Evolutionary conservation across 2,113 vertebrate genomes (phyloP), one percentile per base, ranked within the genome.

Genomic region (Grus americana): DNA sequence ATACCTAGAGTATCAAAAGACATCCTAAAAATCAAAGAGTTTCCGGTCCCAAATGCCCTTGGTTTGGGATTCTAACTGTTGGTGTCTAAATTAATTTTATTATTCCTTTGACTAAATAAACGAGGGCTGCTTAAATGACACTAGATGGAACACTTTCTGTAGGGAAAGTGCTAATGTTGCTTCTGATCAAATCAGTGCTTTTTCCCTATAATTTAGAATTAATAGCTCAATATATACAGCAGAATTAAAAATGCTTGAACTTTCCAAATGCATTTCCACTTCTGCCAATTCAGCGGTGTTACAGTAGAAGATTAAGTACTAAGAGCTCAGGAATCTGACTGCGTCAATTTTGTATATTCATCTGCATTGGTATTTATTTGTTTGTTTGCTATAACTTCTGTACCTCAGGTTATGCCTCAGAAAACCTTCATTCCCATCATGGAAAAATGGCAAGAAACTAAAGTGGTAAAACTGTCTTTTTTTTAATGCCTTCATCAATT

Each of bases 231-330:
- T 85, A 78, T 44, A 68, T 88, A n/a, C 27, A 88, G 66, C 30
- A 65, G 82, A 80, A 94, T 96, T 76, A 80, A 79, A 96, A 95
- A 94, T 83, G 86, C 19, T 95, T 95, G 83, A 92, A 68, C 67
- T 93, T 79, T 91, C 62, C 65, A 90, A 93, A 96, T 88, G 23
- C 12, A 72, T 85, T 95, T 87, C 18, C 68, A 81, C 71, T 93
- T 90, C 84, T 96, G 89, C 65, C 90, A 95, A 70, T 68, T 95
- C 47, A 96, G 30, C 74, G 96, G 18, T 61, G 18, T 88, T 93
- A 86, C 42, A 49, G 49, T 15, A 78, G 47, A 94, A 95, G 59
- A 94, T 80, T 91, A 47, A 94, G 26, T 15, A 13, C 30, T 50
- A 83, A 38, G 38, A 89, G 78, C 67, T 93, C 27, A 67, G 79